These are phyloP conservation scores for Aviceda subcristata DNA, from an alignment of 2,113 vertebrate species.

Conservation along the genomic window DNA sequence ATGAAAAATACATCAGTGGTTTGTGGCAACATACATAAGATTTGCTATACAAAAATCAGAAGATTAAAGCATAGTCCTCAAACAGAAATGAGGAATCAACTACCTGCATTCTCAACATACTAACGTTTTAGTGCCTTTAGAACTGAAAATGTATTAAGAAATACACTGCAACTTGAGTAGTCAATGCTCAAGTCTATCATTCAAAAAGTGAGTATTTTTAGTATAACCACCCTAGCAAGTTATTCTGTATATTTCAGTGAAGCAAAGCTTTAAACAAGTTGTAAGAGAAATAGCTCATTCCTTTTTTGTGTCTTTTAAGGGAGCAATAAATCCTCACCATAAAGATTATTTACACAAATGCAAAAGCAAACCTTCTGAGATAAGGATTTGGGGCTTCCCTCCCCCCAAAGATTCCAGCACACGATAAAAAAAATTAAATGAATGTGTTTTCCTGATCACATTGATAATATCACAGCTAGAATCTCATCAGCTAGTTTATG, in stretches of 20 bases:
- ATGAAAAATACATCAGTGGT: background rate
- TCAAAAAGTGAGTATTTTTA: background rate
- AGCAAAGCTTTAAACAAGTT: background rate
- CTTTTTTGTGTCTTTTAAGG: background rate
- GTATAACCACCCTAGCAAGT: background rate
- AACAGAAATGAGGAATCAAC: background rate
- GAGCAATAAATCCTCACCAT: background rate
- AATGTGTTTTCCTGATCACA: background rate
- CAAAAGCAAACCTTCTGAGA: conserved; percentile 1
- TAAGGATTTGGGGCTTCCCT: background rate
- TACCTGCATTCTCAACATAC: background rate
- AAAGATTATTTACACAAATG: conserved; percentile 5
- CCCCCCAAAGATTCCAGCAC: background rate
- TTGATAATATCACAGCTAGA: background rate
- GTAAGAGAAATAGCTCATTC: background rate
- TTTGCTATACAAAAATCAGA: background rate
- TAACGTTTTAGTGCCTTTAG: background rate
- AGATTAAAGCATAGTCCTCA: background rate
- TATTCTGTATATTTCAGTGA: conserved; percentile 39
- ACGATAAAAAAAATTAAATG: background rate
- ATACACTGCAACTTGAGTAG: background rate
- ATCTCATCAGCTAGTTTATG: background rate
- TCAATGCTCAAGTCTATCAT: background rate
- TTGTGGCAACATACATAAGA: background rate
- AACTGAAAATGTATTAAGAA: background rate